Percentiles rank a stretch among this genome's conserved stretches.
Conservation (phyloP, 2,888 invertebrate species). For the Lottia scabra region DNA sequence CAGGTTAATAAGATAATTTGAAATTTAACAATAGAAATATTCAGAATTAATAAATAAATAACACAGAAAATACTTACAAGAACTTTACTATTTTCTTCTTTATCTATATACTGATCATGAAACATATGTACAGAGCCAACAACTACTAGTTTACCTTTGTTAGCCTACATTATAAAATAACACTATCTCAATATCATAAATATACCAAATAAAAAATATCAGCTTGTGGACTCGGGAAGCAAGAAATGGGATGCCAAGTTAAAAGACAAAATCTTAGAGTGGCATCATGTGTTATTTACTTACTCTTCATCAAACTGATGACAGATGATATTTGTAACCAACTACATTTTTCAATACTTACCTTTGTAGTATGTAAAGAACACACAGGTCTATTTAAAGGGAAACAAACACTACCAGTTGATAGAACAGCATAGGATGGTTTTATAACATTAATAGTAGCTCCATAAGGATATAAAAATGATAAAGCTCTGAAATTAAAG, state of each 20-base stretch:
- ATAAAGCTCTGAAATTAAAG: conserved; percentile 72
- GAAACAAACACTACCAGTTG: conserved; percentile 92
- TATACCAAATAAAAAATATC: no score
- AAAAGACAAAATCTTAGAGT: no score
- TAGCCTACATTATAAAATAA: conserved; percentile 58
- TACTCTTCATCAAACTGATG: no score
- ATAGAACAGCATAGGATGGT: conserved; percentile 88
- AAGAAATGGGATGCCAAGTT: no score
- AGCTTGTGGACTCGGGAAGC: no score
- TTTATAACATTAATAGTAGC: conserved; percentile 93
- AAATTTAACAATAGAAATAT: neutral
- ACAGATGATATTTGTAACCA: no score
- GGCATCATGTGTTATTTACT: no score
- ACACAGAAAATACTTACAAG: conserved; percentile 69
- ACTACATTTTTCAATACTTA: no score
- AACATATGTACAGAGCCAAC: conserved; percentile 94
- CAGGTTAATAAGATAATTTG: no score
- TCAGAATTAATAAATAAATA: neutral
- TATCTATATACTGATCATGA: conserved; percentile 91
- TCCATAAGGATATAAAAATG: conserved; percentile 94
- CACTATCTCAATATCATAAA: neutral
- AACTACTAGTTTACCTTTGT: conserved; percentile 82
- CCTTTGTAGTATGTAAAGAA: conserved; percentile 77
- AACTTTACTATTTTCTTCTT: conserved; percentile 91
- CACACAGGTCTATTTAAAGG: conserved; percentile 90